Base-by-base conservation (phyloP, 1,140 invertebrate species). In the Leptinotarsa undecemlineata region DNA sequence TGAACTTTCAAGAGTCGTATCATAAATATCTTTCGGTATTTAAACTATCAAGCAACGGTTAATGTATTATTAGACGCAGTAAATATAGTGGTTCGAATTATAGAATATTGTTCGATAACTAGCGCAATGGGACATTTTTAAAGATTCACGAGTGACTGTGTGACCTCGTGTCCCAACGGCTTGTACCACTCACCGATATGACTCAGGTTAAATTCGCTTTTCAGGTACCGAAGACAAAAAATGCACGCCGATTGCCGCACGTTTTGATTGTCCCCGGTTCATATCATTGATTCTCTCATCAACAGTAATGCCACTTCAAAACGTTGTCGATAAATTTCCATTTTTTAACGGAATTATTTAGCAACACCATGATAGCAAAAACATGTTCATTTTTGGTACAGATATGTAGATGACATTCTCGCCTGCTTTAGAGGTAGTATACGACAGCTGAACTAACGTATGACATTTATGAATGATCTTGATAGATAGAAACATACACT, bases 1-100 rank as follows among this genome's bases (percentile, higher is more conserved):
- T 68, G 66, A 68, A 68, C 66, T 68, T 68, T 68, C 66, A 47
- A 68, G 5, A 68, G 19, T 68, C 19, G 42, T 68, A 33, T 68
- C 66, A 68, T 42, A 42, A 68, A 68, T 68, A 68, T 33, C 66
- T 42, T 64, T 21, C 20, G 21, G 20, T 13, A 13, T 64, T 57
- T 57, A 15, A 57, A 33, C 15, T 57, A 57, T 57, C 51, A 57
- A 57, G n/a, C 15, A 4, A 21, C 63, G n/a, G n/a, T n/a, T 66
- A 66, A 33, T 66, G 15, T 66, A 66, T 66, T 66, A 33, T 66
- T 66, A 66, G 63, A 23, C 17, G n/a, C 21, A 8, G 51, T 57
- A 57, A 57, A 57, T 57, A 57, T 57, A 57, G 15, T 57, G n/a
- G 13, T 57, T 19, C 51, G n/a, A 57, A 17, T 57, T 57, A 57